These are phyloP conservation scores for Lepidurus packardi DNA, from an alignment of 1,140 invertebrate species.

Conservation along the genomic window DNA sequence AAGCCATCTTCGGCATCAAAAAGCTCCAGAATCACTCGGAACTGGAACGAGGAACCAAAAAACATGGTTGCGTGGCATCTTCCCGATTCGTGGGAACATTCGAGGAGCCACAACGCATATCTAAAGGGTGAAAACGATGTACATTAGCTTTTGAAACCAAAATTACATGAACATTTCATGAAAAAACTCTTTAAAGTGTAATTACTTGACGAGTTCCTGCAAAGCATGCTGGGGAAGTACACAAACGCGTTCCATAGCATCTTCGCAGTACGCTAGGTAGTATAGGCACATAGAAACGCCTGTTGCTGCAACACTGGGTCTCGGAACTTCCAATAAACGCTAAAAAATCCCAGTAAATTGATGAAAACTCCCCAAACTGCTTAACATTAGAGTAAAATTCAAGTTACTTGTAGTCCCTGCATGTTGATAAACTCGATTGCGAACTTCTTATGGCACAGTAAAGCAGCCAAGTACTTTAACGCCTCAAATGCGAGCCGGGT, in stretches of 20 bases:
- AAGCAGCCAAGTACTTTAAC: constrained; percentile 81
- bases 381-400: constrained; percentile 43
- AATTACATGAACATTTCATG: background rate
- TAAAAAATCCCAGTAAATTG: constrained; percentile 41
- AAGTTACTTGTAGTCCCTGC: constrained; percentile 61
- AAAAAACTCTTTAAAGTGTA: constrained; percentile 1
- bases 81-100: constrained; percentile 92
- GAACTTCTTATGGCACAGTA: constrained; percentile 96
- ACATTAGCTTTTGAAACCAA: background rate
- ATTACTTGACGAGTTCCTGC: constrained; percentile 35
- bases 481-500: constrained; percentile 91
- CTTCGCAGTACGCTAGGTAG: constrained; percentile 93
- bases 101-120: constrained; percentile 87
- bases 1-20: constrained; percentile 85
- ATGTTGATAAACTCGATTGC: constrained; percentile 86
- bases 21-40: constrained; percentile 81
- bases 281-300: constrained; percentile 94
- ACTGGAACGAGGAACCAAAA: constrained; percentile 87
- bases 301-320: constrained; percentile 88
- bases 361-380: background rate
- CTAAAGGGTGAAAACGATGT: constrained; percentile 38
- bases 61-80: constrained; percentile 96
- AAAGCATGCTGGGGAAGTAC: constrained; percentile 70
- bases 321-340: constrained; percentile 75
- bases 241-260: constrained; percentile 93